Evolutionary conservation across 1,140 invertebrate species (phyloP).

Genomic region (Muscidifurax raptorellus): DNA sequence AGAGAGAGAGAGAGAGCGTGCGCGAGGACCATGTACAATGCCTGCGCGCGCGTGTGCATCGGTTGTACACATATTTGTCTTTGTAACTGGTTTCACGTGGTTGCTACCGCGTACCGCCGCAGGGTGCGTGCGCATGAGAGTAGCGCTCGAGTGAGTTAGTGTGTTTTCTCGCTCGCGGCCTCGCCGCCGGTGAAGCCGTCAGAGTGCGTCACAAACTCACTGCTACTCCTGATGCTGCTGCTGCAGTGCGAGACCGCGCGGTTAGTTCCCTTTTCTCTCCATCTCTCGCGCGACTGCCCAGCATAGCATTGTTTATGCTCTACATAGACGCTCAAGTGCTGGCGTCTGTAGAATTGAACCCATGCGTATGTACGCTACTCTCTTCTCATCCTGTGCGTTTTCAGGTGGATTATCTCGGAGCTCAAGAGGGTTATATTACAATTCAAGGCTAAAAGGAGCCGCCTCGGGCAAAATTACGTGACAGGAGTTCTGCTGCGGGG

Average conservation of each 20-base stretch:
- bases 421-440: too few species aligned
- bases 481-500: too few species aligned
- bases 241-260: not conserved
- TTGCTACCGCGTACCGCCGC: too few species aligned
- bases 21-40: not conserved
- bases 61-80: constrained; percentile 30
- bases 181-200: not conserved
- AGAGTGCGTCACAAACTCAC: not conserved
- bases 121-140: constrained; percentile 1
- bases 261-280: not conserved
- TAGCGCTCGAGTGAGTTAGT: not conserved
- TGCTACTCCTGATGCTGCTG: too few species aligned
- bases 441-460: too few species aligned
- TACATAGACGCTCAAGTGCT: not conserved
- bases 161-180: constrained; percentile 33
- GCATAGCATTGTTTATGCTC: constrained; percentile 3
- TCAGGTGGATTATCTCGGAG: too few species aligned
- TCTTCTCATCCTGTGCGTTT: too few species aligned
- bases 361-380: too few species aligned
- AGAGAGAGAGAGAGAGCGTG: too few species aligned
- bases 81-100: not conserved
- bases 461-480: too few species aligned
- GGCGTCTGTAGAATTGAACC: too few species aligned
- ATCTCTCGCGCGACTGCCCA: not conserved
- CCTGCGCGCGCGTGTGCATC: not conserved